Conservation (phyloP, 2,888 invertebrate species). For the Eupsilia transversa region DNA sequence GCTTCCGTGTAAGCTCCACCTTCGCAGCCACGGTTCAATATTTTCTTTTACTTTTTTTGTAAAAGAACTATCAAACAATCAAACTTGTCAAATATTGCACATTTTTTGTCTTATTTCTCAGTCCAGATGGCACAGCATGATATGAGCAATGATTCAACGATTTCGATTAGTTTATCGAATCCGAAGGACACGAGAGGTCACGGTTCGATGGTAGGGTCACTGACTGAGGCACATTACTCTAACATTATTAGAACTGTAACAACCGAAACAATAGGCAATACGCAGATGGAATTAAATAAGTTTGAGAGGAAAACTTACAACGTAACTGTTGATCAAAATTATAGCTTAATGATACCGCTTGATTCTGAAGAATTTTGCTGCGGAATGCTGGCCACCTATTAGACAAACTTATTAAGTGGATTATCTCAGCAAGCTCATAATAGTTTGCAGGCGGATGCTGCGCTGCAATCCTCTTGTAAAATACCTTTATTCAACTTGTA, state of each 20-base stretch:
- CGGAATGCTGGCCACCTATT: background rate
- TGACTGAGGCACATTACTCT: conserved; percentile 70
- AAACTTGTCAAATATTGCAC: conserved; percentile 17
- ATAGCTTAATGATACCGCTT: background rate
- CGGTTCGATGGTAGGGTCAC: conserved; percentile 74
- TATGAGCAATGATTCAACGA: conserved; percentile 55
- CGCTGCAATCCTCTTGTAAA: background rate
- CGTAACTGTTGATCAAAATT: conserved; percentile 23
- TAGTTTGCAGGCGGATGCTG: background rate
- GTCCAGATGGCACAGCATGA: conserved; percentile 22
- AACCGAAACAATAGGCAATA: conserved; percentile 59
- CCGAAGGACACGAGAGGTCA: conserved; percentile 73
- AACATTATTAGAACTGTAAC: conserved; percentile 62
- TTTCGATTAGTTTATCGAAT: conserved; percentile 61
- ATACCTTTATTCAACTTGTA: background rate
- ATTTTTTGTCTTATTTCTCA: conserved; percentile 35
- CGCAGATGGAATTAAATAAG: conserved; percentile 36
- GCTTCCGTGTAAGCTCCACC: background rate
- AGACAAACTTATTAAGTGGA: background rate
- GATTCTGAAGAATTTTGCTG: conserved; percentile 11
- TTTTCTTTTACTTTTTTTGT: background rate
- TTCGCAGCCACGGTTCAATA: no score
- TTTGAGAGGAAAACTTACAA: conserved; percentile 19
- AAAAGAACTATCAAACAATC: conserved; percentile 4
- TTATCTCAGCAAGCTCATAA: background rate